Evolutionary conservation across 2,113 vertebrate species (phyloP).

Genomic region (Pitta sordida): DNA sequence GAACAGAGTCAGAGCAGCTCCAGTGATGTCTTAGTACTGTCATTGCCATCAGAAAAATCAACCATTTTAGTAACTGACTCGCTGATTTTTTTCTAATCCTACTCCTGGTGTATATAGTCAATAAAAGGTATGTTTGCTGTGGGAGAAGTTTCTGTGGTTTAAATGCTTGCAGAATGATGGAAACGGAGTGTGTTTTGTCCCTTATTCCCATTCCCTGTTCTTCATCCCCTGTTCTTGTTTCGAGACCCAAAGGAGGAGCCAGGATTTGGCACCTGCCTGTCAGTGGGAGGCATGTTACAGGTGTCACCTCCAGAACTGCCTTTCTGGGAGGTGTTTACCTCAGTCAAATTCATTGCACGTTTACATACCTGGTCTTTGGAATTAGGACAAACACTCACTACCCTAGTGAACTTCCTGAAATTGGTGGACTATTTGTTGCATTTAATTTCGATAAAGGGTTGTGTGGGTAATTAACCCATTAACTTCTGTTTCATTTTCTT

Average conservation of each 20-base stretch:
- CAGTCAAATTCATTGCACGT: not conserved
- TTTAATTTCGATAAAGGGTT: not conserved
- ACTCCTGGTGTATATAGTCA: too few relatives aligned
- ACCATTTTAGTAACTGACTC: not conserved
- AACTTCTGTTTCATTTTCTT: not conserved
- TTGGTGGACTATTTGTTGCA: not conserved
- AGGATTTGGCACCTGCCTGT: not conserved
- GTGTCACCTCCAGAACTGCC: not conserved
- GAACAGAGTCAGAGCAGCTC: not conserved
- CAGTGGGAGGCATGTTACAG: not conserved
- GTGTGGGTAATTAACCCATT: not conserved
- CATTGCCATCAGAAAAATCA: not conserved
- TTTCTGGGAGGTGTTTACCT: not conserved
- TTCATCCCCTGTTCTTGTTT: not conserved
- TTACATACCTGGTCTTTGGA: not conserved
- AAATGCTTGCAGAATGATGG: not conserved
- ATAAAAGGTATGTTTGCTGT: not conserved
- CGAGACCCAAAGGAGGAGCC: accelerated
- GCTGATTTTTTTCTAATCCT: not conserved
- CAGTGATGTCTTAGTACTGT: not conserved
- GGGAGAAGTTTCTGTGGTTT: not conserved
- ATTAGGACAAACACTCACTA: not conserved
- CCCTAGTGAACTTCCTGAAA: not conserved
- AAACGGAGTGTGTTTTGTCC: not conserved
- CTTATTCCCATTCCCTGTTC: not conserved